A percentile compares a stretch with the other conserved stretches of the same genome.
Conservation (phyloP, 2,797 vertebrate genomes). For the Vespertilio murinus region DNA sequence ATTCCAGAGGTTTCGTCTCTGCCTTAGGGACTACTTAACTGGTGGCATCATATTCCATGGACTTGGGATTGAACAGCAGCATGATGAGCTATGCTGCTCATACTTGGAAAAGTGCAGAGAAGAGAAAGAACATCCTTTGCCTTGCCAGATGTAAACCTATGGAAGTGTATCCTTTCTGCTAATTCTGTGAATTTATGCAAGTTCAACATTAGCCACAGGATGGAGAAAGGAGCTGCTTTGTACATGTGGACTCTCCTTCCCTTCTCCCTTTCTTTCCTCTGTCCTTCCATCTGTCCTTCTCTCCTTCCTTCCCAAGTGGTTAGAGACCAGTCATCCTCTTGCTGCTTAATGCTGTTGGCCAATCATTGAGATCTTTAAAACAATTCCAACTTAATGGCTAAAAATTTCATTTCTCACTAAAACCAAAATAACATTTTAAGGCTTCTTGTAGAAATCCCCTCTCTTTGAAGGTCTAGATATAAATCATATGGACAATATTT, state of each 20-base stretch:
- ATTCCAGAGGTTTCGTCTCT: not conserved
- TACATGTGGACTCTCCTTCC: not conserved
- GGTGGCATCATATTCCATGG: not conserved
- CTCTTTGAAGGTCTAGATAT: slow-evolving; percentile 2
- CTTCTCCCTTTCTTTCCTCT: too few species aligned
- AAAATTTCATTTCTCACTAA: not conserved
- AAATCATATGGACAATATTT: slow-evolving; percentile 6
- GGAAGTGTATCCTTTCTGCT: not conserved
- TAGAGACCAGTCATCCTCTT: not conserved
- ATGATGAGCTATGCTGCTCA: not conserved
- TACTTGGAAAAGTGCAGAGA: not conserved
- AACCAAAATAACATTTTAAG: not conserved
- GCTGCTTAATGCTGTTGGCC: not conserved
- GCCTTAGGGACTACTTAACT: not conserved
- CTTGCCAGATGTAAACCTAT: not conserved
- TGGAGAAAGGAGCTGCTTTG: not conserved
- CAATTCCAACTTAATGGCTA: not conserved
- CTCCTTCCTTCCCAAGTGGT: not conserved
- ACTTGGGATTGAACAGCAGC: not conserved
- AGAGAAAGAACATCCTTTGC: not conserved
- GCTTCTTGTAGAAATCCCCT: not conserved
- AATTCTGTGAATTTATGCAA: not conserved
- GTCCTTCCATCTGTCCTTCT: not conserved
- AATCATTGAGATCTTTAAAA: not conserved
- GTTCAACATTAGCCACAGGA: not conserved